Conservation (phyloP, 2,888 invertebrate species). For the Teleiodes luculella region DNA sequence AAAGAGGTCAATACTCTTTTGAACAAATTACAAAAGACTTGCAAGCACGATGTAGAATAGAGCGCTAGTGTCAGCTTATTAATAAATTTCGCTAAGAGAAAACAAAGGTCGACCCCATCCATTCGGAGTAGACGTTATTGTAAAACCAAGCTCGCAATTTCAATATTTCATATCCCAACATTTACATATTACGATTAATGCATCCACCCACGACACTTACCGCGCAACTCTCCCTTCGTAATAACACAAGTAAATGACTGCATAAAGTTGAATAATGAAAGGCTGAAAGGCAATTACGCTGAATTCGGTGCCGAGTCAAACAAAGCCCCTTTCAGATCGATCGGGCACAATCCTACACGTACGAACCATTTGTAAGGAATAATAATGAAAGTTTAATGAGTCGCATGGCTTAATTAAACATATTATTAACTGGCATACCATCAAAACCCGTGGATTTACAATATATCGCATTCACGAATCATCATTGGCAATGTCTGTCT, state of each 20-base stretch:
- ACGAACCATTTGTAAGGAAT: slow-evolving; percentile 73
- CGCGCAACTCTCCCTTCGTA: slow-evolving; percentile 70
- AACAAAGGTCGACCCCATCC: slow-evolving; percentile 40
- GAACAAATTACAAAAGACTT: neutral
- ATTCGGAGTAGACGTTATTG: slow-evolving; percentile 43
- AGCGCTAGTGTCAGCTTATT: neutral
- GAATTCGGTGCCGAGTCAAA: slow-evolving; percentile 76
- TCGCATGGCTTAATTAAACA: slow-evolving; percentile 66
- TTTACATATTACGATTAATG: slow-evolving; percentile 77
- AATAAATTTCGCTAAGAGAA: slow-evolving; percentile 22
- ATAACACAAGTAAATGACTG: slow-evolving; percentile 77
- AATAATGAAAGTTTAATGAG: slow-evolving; percentile 76
- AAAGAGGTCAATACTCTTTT: no score
- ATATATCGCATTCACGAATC: slow-evolving; percentile 42
- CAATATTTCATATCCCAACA: slow-evolving; percentile 71
- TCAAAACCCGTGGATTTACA: slow-evolving; percentile 45
- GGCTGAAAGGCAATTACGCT: slow-evolving; percentile 77
- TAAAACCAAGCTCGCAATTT: slow-evolving; percentile 60
- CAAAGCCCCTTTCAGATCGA: slow-evolving; percentile 74
- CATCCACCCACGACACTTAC: slow-evolving; percentile 73
- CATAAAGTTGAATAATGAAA: slow-evolving; percentile 78
- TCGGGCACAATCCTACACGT: slow-evolving; percentile 73
- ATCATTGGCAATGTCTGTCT: slow-evolving; percentile 43
- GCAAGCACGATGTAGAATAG: neutral
- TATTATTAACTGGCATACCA: slow-evolving; percentile 61